Percentiles rank a stretch among this genome's conserved stretches.
phyloP scores from a whole-genome alignment of 2,113 vertebrate species.

The Grantiella picta region DNA sequence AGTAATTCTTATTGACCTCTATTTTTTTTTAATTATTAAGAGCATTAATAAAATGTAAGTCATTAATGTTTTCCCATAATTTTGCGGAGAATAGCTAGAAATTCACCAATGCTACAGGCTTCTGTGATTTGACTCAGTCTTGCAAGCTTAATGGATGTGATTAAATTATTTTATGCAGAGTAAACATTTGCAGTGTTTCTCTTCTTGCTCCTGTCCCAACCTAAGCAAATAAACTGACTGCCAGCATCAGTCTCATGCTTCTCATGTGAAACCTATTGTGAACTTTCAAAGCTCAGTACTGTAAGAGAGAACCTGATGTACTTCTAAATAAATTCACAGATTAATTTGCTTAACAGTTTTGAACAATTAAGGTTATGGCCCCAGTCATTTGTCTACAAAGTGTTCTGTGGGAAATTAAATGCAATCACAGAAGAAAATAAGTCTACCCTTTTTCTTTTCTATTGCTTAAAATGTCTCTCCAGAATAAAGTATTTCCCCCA shows the following conservation, averaged over 20 bases:
- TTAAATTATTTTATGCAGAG: slow-evolving; percentile 47
- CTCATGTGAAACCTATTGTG: slow-evolving; percentile 52
- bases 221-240: slow-evolving; percentile 52
- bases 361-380: slow-evolving; percentile 9
- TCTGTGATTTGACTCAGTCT: slow-evolving; percentile 35
- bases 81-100: slow-evolving; percentile 2
- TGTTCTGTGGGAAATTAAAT: slow-evolving; percentile 4
- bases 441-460: background rate
- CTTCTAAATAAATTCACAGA: slow-evolving; percentile 46
- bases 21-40: background rate
- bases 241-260: slow-evolving; percentile 47
- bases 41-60: background rate
- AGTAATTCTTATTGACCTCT: background rate
- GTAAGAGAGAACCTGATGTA: slow-evolving; percentile 32
- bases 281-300: slow-evolving; percentile 32
- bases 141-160: slow-evolving; percentile 25
- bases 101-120: background rate
- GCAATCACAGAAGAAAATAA: background rate
- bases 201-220: slow-evolving; percentile 4
- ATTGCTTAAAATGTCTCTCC: background rate
- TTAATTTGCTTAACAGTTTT: slow-evolving; percentile 30
- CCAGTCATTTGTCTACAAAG: background rate
- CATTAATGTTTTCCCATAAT: background rate
- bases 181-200: slow-evolving; percentile 37
- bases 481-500: background rate